Base-by-base conservation (phyloP, 2,797 vertebrate species). In the Trachops cirrhosus region DNA sequence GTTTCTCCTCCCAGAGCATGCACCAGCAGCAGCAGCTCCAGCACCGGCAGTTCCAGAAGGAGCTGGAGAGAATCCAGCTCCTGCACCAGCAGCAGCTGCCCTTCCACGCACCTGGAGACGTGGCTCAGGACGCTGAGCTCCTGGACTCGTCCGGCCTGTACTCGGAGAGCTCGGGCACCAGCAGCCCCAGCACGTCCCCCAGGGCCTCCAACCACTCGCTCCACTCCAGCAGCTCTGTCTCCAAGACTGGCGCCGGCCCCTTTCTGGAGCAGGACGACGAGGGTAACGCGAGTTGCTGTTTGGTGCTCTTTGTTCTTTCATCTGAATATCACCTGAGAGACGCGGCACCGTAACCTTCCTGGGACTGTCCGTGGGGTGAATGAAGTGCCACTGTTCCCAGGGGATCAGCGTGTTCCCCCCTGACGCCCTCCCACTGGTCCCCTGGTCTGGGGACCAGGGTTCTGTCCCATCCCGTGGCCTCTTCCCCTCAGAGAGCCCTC, bases 11-110 rank as follows among this genome's bases (percentile, higher is more conserved):
- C 79, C 98, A 99, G 99, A 99, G 99, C 9, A 97, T 99, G 6
- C 99, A 99, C 46, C 99, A 99, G 98, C 99, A 99, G 98, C 99
- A 99, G 98, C 99, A 99, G 98, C 99, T 99, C 44, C 99, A 99
- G 98, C 99, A 99, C 90, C 99, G 99, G 98, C 99, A 99, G 98
- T 99, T 99, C 96, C 99, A 99, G 98, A 98, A 98, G 82, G 99
- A 99, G 97, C 99, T 99, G 98, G 99, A 99, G 97, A 99, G 99
- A 98, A 98, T 99, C 48, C 99, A 99, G 97, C 98, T 99, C 64
- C 97, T 99, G 93, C 99, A 99, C 97, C 99, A 98, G 22, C 99
- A 99, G 98, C 99, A 99, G 97, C 98, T 98, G 90, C 97, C 99
- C 26, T 99, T 99, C 91, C 98, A 97, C 68, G 91, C 98, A 0